A percentile compares a stretch with the other conserved stretches of the same genome.
phyloP scores from a whole-genome alignment of 2,888 invertebrate species.

The Leptinotarsa juncta region DNA sequence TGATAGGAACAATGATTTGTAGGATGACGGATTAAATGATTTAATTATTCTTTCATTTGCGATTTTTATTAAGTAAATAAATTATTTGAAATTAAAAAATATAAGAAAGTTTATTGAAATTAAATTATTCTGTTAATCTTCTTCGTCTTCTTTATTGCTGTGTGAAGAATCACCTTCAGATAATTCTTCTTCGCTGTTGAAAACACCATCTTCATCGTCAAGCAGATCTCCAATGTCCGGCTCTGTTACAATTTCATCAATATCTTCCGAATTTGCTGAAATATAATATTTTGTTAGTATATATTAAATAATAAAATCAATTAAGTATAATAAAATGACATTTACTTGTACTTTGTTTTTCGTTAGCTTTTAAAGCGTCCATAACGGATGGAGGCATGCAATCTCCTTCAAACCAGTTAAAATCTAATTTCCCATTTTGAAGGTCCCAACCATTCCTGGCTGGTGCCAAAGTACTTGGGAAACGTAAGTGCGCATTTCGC shows the following conservation, averaged over 20 bases:
- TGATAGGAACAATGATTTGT: not conserved
- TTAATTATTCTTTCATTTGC: not conserved
- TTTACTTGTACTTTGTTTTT: not conserved
- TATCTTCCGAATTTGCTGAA: not conserved
- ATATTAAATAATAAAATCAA: not conserved
- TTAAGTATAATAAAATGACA: not conserved
- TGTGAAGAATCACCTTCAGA: not conserved
- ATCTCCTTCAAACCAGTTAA: constrained; percentile 37
- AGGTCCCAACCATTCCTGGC: constrained; percentile 27
- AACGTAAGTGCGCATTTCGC: constrained; percentile 39
- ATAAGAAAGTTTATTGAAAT: not conserved
- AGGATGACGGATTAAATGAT: not conserved
- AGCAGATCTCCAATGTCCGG: not conserved
- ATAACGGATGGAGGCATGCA: not conserved
- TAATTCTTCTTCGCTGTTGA: not conserved
- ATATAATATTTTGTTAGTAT: not conserved
- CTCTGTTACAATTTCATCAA: not conserved
- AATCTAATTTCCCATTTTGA: constrained; percentile 24
- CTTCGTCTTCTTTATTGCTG: not conserved
- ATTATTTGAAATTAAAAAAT: not conserved
- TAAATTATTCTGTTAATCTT: not conserved
- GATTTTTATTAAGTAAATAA: not conserved
- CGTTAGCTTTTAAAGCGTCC: not conserved
- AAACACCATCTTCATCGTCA: not conserved
- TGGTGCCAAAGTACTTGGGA: constrained; percentile 22